Evolutionary conservation across 2,888 invertebrate genomes (phyloP), one percentile per base, ranked within the genome.

Genomic region (Ptilodon capucinus): DNA sequence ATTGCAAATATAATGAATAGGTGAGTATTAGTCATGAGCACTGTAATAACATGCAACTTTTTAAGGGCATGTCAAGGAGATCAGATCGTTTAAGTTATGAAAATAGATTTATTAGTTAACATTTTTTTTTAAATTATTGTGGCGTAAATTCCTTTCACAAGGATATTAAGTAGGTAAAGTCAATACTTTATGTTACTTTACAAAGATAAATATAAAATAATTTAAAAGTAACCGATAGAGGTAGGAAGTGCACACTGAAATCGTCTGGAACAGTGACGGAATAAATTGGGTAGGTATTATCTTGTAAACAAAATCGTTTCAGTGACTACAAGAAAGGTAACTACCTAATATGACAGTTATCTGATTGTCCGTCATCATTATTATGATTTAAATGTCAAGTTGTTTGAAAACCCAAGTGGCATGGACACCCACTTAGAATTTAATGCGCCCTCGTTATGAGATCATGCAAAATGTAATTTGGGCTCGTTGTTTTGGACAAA

Each of bases 61-160:
- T 61, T 57, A 53, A 45, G 62, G 62, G 66, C 64, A 64, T 67
- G 61, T 68, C 69, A 69, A 68, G 60, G 61, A 55, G 40, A 49
- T 49, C 14, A 39, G 42, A 13, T 9, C 5, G 6, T 28, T 34
- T 32, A 23, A 23, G 35, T 2, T 16, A 35, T 35, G 17, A 17
- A 18, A 7, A 35, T 17, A 8, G 7, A 35, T 32, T 32, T 32
- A 13, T 32, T 13, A n/a, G 30, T 32, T n/a, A 14, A 32, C 8
- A 32, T 4, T 32, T 32, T 32, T 13, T 32, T n/a, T 32, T 1
- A 32, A 4, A 4, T 13, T 32, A 28, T 28, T 28, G n/a, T n/a
- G 11, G 28, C 28, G 28, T 5, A 13, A 32, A 13, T 5, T n/a
- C 13, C n/a, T 13, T n/a, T 32, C 30, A 13, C 30, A 13, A 32